Evolutionary conservation across 53 echinoderm and acorn worm genomes (phyloP).

Genomic region (Henricia sp.): DNA sequence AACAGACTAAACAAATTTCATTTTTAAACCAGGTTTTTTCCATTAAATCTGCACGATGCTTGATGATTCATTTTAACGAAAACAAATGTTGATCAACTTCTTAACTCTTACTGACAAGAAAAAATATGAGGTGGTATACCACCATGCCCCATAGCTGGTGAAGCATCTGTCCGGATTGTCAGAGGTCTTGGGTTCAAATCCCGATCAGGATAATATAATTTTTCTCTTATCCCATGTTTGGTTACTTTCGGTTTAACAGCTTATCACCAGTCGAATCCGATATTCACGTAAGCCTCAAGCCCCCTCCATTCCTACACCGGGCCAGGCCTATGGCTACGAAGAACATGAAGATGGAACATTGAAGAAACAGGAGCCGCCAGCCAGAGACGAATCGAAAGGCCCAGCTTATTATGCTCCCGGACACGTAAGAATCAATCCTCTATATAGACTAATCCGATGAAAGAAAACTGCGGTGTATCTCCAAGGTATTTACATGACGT

Average conservation of each 20-base stretch:
- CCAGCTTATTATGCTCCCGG: slow-evolving; percentile 91
- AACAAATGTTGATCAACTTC: not conserved
- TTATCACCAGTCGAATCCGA: slow-evolving; percentile 83
- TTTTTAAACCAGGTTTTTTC: not conserved
- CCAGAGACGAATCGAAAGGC: slow-evolving; percentile 71
- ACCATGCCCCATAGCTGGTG: no score
- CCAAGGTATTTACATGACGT: no score
- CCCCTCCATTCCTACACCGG: slow-evolving; percentile 97
- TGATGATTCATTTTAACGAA: not conserved
- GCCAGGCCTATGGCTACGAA: slow-evolving; percentile 97
- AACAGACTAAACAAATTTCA: no score
- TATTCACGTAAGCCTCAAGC: slow-evolving; percentile 93
- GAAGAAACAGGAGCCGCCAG: slow-evolving; percentile 88
- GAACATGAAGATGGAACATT: slow-evolving; percentile 92
- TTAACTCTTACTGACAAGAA: no score
- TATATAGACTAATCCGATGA: no score
- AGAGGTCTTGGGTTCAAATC: no score
- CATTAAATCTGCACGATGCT: no score
- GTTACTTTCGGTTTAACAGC: slow-evolving; percentile 51
- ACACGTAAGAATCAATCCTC: slow-evolving; percentile 85
- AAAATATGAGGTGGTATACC: no score
- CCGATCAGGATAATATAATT: no score
- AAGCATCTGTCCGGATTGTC: no score
- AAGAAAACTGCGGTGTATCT: no score
- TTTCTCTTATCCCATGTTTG: not conserved